phyloP scores from a whole-genome alignment of 2,113 vertebrate species.

The Lophotis ruficrista region DNA sequence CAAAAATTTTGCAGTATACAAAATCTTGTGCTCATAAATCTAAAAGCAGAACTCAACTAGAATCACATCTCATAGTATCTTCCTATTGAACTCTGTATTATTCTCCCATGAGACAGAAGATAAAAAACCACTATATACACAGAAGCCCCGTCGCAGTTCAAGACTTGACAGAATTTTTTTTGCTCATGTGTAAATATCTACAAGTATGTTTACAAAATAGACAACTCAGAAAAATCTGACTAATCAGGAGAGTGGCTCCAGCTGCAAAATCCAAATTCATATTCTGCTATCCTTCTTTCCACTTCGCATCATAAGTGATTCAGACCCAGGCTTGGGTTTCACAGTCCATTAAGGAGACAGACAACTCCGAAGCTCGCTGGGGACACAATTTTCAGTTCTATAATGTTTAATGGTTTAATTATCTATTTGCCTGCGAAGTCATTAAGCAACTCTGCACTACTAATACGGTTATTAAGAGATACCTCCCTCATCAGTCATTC shows the following conservation, averaged over 20 bases:
- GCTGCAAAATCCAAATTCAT: not conserved
- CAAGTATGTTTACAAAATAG: not conserved
- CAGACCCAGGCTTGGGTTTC: not conserved
- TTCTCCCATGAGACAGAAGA: not conserved
- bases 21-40: not conserved
- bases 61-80: not conserved
- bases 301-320: not conserved
- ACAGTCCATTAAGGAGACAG: conserved; percentile 20
- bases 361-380: not conserved
- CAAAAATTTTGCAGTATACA: not conserved
- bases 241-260: not conserved
- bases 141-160: not conserved
- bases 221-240: not conserved
- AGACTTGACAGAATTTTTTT: not conserved
- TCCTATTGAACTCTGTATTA: not conserved
- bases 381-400: conserved; percentile 3
- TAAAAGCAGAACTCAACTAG: not conserved
- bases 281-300: not conserved
- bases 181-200: not conserved
- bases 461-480: conserved; percentile 1
- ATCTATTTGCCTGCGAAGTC: conserved; percentile 35
- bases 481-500: not conserved
- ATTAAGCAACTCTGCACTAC: conserved; percentile 27
- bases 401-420: conserved; percentile 40
- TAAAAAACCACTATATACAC: not conserved